Evolutionary conservation across 2,797 vertebrate species (phyloP).

Genomic region (Micropoecilia bifurca): DNA sequence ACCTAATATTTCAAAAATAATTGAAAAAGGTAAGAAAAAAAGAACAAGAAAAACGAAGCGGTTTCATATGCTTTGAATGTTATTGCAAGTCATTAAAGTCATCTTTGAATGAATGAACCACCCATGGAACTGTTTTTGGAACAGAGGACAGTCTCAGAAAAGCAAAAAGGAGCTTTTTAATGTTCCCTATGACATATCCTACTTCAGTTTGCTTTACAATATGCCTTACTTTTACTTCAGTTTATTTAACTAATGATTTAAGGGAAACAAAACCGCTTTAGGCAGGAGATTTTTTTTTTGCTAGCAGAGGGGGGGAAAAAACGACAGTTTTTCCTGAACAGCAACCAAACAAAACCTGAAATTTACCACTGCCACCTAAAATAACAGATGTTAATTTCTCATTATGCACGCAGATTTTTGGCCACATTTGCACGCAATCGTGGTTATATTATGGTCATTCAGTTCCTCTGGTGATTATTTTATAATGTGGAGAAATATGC

Average conservation of each 20-base stretch:
- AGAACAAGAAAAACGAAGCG: not conserved
- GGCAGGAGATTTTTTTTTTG: constrained; percentile 47
- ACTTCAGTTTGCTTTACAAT: not conserved
- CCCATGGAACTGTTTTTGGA: constrained; percentile 5
- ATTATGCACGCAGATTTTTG: constrained; percentile 29
- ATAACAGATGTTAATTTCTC: constrained; percentile 44
- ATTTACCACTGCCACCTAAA: constrained; percentile 36
- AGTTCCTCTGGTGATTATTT: constrained; percentile 45
- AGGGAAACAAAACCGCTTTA: constrained; percentile 38
- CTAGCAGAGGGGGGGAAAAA: constrained; percentile 9
- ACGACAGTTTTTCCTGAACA: constrained; percentile 44
- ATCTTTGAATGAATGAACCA: constrained; percentile 3
- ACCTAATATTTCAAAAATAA: constrained; percentile 3
- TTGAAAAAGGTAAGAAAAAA: not conserved
- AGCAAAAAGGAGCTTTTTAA: not conserved
- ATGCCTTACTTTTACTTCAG: not conserved
- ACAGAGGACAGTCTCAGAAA: not conserved
- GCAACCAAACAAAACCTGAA: constrained; percentile 44
- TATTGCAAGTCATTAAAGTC: constrained; percentile 2
- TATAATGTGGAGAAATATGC: constrained; percentile 35
- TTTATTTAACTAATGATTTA: constrained; percentile 55
- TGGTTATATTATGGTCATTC: constrained; percentile 5
- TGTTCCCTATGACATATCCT: not conserved
- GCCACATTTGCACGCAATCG: constrained; percentile 10
- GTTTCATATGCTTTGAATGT: not conserved